Evolutionary conservation across 2,888 invertebrate species (phyloP).

Genomic region (Lasioglossum malachurum): DNA sequence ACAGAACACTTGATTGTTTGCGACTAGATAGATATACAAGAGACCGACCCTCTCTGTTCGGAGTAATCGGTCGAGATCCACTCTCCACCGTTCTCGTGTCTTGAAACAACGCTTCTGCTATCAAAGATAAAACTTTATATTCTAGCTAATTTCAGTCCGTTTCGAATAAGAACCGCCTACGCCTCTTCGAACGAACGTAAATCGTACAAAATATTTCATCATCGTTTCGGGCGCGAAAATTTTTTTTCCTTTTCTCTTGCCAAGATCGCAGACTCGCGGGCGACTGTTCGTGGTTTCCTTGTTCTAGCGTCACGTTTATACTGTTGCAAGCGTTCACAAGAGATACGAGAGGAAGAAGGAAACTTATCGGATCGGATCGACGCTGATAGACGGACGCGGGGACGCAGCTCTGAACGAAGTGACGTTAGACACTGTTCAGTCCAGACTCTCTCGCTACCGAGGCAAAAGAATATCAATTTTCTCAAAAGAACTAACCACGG

Average conservation of each 20-base stretch:
- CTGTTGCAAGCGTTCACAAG: neutral
- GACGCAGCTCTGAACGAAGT: neutral
- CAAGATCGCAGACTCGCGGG: neutral
- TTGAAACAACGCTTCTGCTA: constrained; percentile 6
- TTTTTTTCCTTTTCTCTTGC: neutral
- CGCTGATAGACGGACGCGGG: constrained; percentile 24
- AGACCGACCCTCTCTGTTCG: neutral
- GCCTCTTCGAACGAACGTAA: constrained; percentile 30
- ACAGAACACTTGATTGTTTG: neutral
- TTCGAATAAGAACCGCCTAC: constrained; percentile 14
- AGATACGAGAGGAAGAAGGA: constrained; percentile 26
- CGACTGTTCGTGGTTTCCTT: neutral
- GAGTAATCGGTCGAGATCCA: constrained; percentile 3
- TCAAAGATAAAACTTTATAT: constrained; percentile 19
- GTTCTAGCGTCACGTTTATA: neutral
- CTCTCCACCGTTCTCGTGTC: neutral
- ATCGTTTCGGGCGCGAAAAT: neutral
- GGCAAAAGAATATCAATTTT: neutral
- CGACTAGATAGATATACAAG: neutral
- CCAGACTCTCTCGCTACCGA: neutral
- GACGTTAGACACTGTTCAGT: neutral
- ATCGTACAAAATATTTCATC: constrained; percentile 24
- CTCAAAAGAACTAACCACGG: too few species aligned
- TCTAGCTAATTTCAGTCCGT: constrained; percentile 14
- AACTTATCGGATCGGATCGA: neutral